Percentiles rank a stretch among this genome's conserved stretches.
Conservation (phyloP, 1,140 invertebrate genomes). For the Cherax destructor region DNA sequence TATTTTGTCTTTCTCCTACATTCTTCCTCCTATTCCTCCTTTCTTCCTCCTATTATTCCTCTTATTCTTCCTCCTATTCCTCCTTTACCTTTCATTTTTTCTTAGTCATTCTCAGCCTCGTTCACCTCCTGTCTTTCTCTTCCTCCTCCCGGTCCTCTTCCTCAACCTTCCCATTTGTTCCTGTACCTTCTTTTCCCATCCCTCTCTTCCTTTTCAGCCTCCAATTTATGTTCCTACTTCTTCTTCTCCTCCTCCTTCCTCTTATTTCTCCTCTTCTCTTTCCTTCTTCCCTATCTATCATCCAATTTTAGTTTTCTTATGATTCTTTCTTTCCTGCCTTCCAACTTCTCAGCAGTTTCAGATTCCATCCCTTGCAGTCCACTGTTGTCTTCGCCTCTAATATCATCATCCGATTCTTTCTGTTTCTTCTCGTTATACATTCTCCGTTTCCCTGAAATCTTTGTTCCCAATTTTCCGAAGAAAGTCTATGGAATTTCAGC, state of each 20-base stretch:
- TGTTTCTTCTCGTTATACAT: not conserved
- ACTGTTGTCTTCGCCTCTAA: not conserved
- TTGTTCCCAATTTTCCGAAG: not conserved
- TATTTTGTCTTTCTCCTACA: too few species aligned
- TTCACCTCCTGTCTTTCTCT: not conserved
- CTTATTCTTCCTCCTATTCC: too few species aligned
- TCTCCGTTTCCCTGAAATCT: not conserved
- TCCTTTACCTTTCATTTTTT: not conserved
- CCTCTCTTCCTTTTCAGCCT: too few species aligned
- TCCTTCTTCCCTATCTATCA: not conserved
- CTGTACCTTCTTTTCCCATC: too few species aligned
- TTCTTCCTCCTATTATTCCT: too few species aligned
- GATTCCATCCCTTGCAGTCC: not conserved
- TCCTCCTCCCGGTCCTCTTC: not conserved
- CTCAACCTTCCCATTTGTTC: too few species aligned
- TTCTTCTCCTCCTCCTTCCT: not conserved
- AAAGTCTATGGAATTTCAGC: too few species aligned
- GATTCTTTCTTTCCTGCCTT: not conserved
- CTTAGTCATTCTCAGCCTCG: not conserved
- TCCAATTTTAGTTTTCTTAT: not conserved
- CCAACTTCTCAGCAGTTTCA: not conserved
- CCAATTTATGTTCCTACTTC: too few species aligned
- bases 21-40: too few species aligned
- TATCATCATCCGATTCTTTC: not conserved
- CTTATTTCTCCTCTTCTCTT: too few species aligned